Evolutionary conservation across 2,797 vertebrate genomes (phyloP).

Genomic region (Sebastes steindachneri): DNA sequence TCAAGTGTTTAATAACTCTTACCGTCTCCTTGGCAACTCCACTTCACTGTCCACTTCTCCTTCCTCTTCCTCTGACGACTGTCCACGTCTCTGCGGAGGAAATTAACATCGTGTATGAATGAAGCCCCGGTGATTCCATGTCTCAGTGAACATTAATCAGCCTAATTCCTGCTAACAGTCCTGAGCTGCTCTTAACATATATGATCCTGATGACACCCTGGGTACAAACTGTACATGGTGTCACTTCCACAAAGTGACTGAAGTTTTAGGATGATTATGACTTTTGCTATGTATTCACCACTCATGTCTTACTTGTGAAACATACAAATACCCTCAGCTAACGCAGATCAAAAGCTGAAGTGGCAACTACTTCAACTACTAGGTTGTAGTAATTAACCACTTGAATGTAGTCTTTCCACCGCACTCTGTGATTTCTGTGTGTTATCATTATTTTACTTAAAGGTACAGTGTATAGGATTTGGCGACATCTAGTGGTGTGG

Average conservation of each 20-base stretch:
- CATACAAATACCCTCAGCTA: neutral
- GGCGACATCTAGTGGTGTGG: too few relatives aligned
- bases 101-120: neutral
- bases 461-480: too few relatives aligned
- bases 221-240: neutral
- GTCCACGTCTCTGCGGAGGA: slow-evolving; percentile 85
- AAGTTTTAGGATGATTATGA: neutral
- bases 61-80: slow-evolving; percentile 95
- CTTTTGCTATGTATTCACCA: neutral
- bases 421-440: neutral
- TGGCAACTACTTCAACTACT: neutral
- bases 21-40: slow-evolving; percentile 92
- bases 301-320: neutral
- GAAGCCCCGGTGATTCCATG: neutral
- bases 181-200: neutral
- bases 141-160: neutral
- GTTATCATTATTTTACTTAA: neutral
- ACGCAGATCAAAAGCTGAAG: neutral
- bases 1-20: slow-evolving; percentile 13
- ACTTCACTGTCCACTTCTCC: slow-evolving; percentile 97
- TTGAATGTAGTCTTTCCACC: neutral
- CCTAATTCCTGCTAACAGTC: neutral
- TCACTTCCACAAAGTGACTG: neutral
- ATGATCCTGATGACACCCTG: neutral
- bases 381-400: neutral